phyloP scores from a whole-genome alignment of 2,888 invertebrate species.

The Actias luna region DNA sequence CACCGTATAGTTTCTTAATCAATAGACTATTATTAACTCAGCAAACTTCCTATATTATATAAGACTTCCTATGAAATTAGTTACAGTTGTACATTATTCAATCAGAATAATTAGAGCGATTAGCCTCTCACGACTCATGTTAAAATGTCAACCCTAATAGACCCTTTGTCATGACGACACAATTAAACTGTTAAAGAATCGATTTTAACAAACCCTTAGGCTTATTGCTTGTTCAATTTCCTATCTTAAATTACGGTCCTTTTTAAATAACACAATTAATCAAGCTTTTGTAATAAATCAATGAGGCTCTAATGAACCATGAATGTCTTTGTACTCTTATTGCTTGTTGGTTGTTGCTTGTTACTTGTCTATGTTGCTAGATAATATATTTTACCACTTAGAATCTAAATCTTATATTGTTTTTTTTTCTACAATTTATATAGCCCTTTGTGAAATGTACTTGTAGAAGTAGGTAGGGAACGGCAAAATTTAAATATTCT shows the following conservation, averaged over 20 bases:
- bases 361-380: no score
- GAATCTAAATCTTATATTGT: no score
- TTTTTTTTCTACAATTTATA: no score
- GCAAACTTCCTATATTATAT: neutral
- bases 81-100: neutral
- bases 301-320: neutral
- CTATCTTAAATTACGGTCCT: neutral
- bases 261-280: neutral
- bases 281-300: neutral
- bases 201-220: constrained; percentile 21
- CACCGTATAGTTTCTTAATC: neutral
- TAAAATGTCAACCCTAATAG: constrained; percentile 35
- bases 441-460: no score
- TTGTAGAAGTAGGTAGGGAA: no score
- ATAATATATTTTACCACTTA: no score
- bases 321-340: neutral
- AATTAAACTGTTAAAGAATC: constrained; percentile 38
- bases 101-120: constrained; percentile 33
- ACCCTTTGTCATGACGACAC: constrained; percentile 32
- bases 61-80: neutral
- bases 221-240: neutral
- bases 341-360: no score
- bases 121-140: constrained; percentile 30
- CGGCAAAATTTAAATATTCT: no score
- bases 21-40: neutral